Conservation (phyloP, 2,888 invertebrate genomes). For the Rhaphigaster nebulosa region DNA sequence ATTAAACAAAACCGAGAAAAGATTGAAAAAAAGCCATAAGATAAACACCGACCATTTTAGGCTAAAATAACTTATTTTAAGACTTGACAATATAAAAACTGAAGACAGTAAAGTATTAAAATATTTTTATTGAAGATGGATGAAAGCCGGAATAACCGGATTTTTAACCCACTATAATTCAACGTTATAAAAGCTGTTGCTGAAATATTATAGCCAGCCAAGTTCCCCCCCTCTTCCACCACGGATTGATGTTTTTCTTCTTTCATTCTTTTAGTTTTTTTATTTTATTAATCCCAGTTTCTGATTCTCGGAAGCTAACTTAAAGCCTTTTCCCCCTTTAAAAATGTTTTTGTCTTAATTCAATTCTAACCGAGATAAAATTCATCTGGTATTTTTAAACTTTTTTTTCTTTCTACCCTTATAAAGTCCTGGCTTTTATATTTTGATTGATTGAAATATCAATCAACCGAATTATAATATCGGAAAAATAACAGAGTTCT, state of each 20-base stretch:
- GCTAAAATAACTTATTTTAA: not conserved
- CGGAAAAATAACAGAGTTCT: not conserved
- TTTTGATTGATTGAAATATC: not conserved
- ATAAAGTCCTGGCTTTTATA: not conserved
- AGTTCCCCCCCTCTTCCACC: not conserved
- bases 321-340: not conserved
- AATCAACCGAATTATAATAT: not conserved
- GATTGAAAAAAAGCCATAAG: too few species aligned
- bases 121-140: not conserved
- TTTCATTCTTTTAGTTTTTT: not conserved
- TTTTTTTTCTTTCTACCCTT: not conserved
- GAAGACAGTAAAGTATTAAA: not conserved
- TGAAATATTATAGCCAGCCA: not conserved
- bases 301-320: not conserved
- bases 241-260: not conserved
- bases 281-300: not conserved
- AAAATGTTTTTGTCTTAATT: not conserved
- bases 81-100: not conserved
- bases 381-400: not conserved
- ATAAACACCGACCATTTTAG: too few species aligned
- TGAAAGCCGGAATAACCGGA: not conserved
- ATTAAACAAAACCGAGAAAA: too few species aligned
- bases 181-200: not conserved
- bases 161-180: not conserved
- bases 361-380: not conserved